phyloP scores from a whole-genome alignment of 2,797 vertebrate species.

The Rousettus madagascariensis region DNA sequence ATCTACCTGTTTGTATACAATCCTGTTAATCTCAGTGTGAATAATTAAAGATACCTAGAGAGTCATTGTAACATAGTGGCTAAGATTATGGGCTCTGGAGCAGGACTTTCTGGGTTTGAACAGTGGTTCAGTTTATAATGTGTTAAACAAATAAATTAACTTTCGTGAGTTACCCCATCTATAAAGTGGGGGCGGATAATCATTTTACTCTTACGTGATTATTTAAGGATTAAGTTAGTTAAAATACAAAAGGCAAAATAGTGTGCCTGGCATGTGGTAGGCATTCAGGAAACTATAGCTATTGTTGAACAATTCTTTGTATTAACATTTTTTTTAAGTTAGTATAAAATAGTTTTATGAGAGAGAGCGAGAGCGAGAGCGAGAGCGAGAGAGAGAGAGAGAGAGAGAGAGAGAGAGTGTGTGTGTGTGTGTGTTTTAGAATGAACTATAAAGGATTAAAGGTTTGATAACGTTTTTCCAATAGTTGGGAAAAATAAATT shows the following conservation, averaged over 20 bases:
- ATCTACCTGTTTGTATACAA: not conserved
- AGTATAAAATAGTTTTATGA: not conserved
- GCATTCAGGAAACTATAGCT: not conserved
- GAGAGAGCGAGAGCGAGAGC: too few species aligned
- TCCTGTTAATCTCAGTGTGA: not conserved
- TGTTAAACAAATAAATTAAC: constrained; percentile 11
- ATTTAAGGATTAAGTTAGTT: constrained; percentile 11
- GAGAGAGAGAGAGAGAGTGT: not conserved
- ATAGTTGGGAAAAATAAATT: not conserved
- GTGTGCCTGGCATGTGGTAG: not conserved
- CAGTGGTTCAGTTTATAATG: not conserved
- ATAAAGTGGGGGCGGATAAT: not conserved
- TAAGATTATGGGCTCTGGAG: not conserved
- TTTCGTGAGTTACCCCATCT: not conserved
- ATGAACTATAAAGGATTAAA: not conserved
- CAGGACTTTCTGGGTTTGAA: constrained; percentile 11
- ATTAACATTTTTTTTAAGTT: constrained; percentile 1
- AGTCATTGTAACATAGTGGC: not conserved
- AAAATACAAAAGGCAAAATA: not conserved
- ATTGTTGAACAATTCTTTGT: not conserved
- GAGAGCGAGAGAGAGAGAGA: not conserved
- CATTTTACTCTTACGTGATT: not conserved
- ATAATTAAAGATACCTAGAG: not conserved
- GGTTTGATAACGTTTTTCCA: constrained; percentile 20
- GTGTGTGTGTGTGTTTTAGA: not conserved